Conservation (phyloP, 1,140 invertebrate genomes). For the Musca domestica region DNA sequence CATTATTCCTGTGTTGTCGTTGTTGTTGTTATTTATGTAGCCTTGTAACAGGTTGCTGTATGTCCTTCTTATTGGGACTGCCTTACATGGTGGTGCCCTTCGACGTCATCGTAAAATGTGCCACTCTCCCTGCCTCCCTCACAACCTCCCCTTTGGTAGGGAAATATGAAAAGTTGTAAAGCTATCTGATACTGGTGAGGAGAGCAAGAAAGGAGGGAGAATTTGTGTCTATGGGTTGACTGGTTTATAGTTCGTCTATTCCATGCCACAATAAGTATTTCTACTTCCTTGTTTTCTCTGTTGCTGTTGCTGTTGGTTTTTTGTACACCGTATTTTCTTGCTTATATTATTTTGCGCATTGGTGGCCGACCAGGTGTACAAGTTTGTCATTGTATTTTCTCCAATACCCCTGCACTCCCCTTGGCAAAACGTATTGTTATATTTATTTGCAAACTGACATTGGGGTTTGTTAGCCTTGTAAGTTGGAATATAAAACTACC, state of each 20-base stretch:
- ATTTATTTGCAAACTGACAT: conserved; percentile 11
- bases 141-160: background rate
- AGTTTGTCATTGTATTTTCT: background rate
- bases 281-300: background rate
- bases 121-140: background rate
- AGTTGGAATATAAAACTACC: conserved; percentile 6
- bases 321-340: background rate
- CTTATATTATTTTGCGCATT: conserved; percentile 13
- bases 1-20: background rate
- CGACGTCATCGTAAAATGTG: background rate
- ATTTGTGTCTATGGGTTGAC: background rate
- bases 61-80: conserved; percentile 1
- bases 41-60: conserved; percentile 20
- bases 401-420: background rate
- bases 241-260: conserved; percentile 2
- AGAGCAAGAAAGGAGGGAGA: background rate
- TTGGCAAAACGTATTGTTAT: background rate
- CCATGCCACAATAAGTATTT: background rate
- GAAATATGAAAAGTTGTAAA: too few species aligned
- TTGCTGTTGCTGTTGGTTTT: background rate
- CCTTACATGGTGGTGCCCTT: background rate
- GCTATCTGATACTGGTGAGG: too few species aligned
- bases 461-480: conserved; percentile 19
- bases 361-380: background rate
- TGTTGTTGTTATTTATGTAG: background rate